These are phyloP conservation scores for Agriopis leucophaearia DNA, from an alignment of 2,888 invertebrate genomes.

Conservation along the genomic window DNA sequence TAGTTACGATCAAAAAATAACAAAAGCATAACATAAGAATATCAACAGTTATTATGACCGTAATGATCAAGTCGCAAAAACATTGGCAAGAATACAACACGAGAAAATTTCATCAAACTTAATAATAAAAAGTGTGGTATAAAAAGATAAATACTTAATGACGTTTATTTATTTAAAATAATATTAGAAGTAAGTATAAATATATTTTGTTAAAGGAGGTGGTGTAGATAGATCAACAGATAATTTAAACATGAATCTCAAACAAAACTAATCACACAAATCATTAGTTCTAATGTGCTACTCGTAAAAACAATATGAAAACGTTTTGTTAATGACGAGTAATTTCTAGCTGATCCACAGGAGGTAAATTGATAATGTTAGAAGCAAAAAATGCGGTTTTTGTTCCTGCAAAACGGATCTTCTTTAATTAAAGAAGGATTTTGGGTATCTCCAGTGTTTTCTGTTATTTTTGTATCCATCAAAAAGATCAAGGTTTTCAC, in stretches of 20 bases:
- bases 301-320: conserved; percentile 49
- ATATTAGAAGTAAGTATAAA: too few species aligned
- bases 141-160: background rate
- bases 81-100: conserved; percentile 16
- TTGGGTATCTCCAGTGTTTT: background rate
- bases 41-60: conserved; percentile 1
- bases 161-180: background rate
- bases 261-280: background rate
- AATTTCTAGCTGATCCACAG: conserved; percentile 1
- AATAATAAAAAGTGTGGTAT: conserved; percentile 4
- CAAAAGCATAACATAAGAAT: conserved; percentile 8
- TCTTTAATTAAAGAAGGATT: conserved; percentile 5
- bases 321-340: background rate
- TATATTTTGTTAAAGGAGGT: too few species aligned
- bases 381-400: conserved; percentile 30
- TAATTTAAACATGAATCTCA: too few species aligned
- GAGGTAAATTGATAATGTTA: conserved; percentile 19
- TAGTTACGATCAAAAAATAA: conserved; percentile 13
- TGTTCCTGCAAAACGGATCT: conserved; percentile 6
- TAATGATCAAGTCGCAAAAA: conserved; percentile 7
- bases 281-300: conserved; percentile 31
- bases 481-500: conserved; percentile 3
- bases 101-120: conserved; percentile 2
- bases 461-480: conserved; percentile 1
- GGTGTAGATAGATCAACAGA: too few species aligned